Evolutionary conservation across 2,113 vertebrate species (phyloP).

Genomic region (Orientallactaga bullata): DNA sequence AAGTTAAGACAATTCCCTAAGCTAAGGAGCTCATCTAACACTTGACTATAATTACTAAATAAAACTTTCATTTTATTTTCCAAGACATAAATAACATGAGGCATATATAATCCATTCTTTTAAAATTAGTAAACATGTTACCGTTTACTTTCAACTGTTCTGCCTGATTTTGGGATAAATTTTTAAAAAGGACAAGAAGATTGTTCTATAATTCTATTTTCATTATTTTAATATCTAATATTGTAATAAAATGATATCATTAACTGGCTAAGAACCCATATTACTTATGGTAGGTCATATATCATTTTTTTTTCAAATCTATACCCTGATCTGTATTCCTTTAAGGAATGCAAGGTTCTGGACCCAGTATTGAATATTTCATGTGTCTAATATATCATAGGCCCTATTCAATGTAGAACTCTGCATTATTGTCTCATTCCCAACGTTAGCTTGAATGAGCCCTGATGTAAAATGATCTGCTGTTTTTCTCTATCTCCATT

Average conservation of each 20-base stretch:
- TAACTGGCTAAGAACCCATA: neutral
- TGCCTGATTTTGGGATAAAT: neutral
- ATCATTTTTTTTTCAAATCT: neutral
- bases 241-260: neutral
- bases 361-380: neutral
- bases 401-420: neutral
- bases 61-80: neutral
- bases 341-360: neutral
- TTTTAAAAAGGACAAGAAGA: neutral
- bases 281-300: neutral
- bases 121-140: neutral
- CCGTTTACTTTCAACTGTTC: neutral
- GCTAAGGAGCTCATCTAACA: neutral
- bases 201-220: neutral
- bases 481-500: neutral
- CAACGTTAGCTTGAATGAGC: neutral
- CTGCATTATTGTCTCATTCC: neutral
- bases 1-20: neutral
- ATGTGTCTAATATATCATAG: neutral
- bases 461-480: neutral
- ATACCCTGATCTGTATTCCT: neutral
- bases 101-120: neutral
- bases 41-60: neutral
- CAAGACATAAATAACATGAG: conserved; percentile 25
- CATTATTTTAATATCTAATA: neutral